phyloP scores from a whole-genome alignment of 2,797 vertebrate species.

The Hafferia zeledoni region DNA sequence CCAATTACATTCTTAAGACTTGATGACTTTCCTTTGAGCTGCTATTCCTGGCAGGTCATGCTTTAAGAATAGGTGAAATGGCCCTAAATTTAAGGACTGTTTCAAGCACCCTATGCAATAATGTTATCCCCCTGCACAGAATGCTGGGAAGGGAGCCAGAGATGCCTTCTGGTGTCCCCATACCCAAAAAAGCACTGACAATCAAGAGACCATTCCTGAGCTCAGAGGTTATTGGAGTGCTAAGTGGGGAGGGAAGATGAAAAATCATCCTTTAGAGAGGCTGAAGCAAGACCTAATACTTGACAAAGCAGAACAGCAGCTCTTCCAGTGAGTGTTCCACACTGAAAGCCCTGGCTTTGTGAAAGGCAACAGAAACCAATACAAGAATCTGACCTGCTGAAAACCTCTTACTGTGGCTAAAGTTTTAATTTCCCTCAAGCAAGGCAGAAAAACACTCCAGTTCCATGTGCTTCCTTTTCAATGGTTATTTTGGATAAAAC shows the following conservation, averaged over 20 bases:
- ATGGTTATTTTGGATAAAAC: conserved; percentile 53
- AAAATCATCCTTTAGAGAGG: background rate
- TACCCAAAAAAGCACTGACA: background rate
- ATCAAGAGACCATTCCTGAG: background rate
- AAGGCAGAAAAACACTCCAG: conserved; percentile 30
- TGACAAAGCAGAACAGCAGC: conserved; percentile 3
- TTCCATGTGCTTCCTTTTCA: conserved; percentile 33
- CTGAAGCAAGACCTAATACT: background rate
- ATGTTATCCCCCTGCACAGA: background rate
- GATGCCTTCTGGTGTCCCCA: background rate
- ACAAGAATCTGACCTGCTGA: conserved; percentile 38
- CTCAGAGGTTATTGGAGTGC: background rate
- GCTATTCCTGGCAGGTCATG: background rate
- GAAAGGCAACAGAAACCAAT: background rate
- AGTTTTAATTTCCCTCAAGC: conserved; percentile 45
- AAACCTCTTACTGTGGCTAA: conserved; percentile 27
- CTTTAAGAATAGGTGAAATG: background rate
- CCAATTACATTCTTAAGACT: background rate
- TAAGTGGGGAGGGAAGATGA: background rate
- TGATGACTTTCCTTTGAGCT: background rate
- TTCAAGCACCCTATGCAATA: background rate
- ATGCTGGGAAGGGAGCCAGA: background rate
- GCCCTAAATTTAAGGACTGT: background rate
- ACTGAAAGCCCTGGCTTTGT: background rate
- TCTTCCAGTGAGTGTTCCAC: background rate